A percentile compares a stretch with the other conserved stretches of the same genome.
Conservation (phyloP, 1,140 invertebrate species). For the Coelopa frigida region DNA sequence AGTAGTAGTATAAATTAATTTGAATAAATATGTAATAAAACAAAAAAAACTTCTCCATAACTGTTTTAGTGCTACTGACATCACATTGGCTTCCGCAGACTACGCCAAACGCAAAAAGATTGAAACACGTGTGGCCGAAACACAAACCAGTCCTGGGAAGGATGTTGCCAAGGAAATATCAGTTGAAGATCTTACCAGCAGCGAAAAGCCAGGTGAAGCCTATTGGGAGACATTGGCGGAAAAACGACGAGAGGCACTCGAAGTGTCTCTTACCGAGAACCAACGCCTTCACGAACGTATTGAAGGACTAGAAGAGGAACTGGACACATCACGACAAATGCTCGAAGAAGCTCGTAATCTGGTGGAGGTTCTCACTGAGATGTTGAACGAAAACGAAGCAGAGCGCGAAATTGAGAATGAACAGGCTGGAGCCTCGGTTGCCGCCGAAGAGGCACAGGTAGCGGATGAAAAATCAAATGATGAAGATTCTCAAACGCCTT, state of each 20-base stretch:
- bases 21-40: too few species aligned
- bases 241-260: constrained; percentile 51
- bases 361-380: constrained; percentile 56
- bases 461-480: too few species aligned
- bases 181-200: constrained; percentile 50
- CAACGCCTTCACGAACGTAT: constrained; percentile 47
- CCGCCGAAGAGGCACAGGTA: not conserved
- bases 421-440: not conserved
- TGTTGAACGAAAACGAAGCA: constrained; percentile 32
- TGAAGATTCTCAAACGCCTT: too few species aligned
- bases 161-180: constrained; percentile 20
- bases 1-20: too few species aligned
- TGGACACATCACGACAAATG: constrained; percentile 54
- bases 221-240: constrained; percentile 60
- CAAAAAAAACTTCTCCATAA: too few species aligned
- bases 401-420: constrained; percentile 18
- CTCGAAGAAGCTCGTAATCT: constrained; percentile 53
- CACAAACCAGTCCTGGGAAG: constrained; percentile 23
- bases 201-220: constrained; percentile 51
- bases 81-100: constrained; percentile 28
- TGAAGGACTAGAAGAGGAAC: constrained; percentile 52
- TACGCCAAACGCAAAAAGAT: constrained; percentile 39
- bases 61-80: constrained; percentile 16
- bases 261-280: constrained; percentile 55
- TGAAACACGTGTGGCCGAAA: constrained; percentile 27